Evolutionary conservation across 2,888 invertebrate species (phyloP), one percentile per base, ranked within the genome.

Genomic region (Selenia dentaria): DNA sequence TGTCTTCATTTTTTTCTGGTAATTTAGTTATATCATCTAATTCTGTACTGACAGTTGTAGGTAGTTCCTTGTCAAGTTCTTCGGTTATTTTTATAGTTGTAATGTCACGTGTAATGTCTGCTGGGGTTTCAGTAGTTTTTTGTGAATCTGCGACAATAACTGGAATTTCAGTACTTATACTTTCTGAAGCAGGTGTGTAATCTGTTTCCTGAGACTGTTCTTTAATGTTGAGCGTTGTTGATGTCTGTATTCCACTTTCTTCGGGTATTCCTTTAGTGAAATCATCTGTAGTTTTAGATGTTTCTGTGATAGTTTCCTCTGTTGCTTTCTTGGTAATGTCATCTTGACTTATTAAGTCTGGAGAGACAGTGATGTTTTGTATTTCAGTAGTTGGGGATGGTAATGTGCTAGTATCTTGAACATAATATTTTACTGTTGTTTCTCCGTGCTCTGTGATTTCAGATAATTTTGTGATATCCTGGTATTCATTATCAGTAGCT

Each of bases 351-450:
- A 20, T 18, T 24, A n/a, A 16, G 11, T 32, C 20, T 22, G 26
- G 2, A 14, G 13, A 6, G 25, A 5, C 20, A 26, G 43, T 37
- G 0, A 5, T 13, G 3, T 18, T 29, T 29, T 11, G 29, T 2
- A 31, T 13, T 6, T 22, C 29, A 22, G 12, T 13, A 10, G n/a
- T 14, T 22, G 2, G 22, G 2, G 36, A 13, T 6, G 35, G 11
- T 26, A 35, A 25, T 13, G 45, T 39, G 6, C 8, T 34, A 18
- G 22, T 39, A 16, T 45, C 45, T 29, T 37, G 26, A 0, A 10
- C 2, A n/a, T n/a, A n/a, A n/a, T 14, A 26, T 31, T n/a, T 25
- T 14, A 11, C 22, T 3, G 29, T 39, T 10, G 39, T 25, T 3
- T 33, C 27, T 9, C 3, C 13, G 4, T 31, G 18, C 9, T 31